These are phyloP conservation scores for Blastobasis lacticolella DNA, from an alignment of 2,888 invertebrate species.

Conservation along the genomic window DNA sequence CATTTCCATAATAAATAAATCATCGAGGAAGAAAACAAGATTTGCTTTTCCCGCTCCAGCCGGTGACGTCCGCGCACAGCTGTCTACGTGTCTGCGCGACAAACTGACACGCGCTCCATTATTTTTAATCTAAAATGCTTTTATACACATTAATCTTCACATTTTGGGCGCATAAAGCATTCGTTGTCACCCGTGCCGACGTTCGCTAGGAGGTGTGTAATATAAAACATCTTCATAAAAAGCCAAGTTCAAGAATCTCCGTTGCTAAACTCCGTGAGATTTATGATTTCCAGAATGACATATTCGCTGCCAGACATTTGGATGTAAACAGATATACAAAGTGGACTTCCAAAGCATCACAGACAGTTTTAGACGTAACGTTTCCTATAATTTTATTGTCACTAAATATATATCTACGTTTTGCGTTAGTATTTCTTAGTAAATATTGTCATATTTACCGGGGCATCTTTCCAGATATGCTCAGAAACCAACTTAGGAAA, in stretches of 20 bases:
- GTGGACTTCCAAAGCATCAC: no score
- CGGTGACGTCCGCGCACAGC: slow-evolving; percentile 39
- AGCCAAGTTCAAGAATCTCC: slow-evolving; percentile 24
- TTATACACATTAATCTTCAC: slow-evolving; percentile 30
- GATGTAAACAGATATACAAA: no score
- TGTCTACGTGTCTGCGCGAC: slow-evolving; percentile 29
- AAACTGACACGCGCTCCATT: slow-evolving; percentile 26
- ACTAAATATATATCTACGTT: no score
- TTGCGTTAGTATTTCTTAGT: no score
- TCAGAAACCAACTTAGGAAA: no score
- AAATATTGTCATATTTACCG: no score
- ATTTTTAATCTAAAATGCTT: slow-evolving; percentile 25
- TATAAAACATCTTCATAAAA: slow-evolving; percentile 21
- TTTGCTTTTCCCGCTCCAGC: slow-evolving; percentile 29
- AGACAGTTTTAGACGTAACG: no score
- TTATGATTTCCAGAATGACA: no score
- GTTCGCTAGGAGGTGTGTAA: slow-evolving; percentile 26
- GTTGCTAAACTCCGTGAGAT: no score
- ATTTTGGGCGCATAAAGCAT: slow-evolving; percentile 18
- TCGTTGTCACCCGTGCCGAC: slow-evolving; percentile 18
- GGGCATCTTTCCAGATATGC: no score
- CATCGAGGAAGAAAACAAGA: slow-evolving; percentile 29
- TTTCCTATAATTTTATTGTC: no score
- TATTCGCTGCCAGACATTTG: no score
- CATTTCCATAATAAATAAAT: slow-evolving; percentile 30